Evolutionary conservation across 2,888 invertebrate species (phyloP), one percentile per base, ranked within the genome.

Genomic region (Eupithecia subfuscata): DNA sequence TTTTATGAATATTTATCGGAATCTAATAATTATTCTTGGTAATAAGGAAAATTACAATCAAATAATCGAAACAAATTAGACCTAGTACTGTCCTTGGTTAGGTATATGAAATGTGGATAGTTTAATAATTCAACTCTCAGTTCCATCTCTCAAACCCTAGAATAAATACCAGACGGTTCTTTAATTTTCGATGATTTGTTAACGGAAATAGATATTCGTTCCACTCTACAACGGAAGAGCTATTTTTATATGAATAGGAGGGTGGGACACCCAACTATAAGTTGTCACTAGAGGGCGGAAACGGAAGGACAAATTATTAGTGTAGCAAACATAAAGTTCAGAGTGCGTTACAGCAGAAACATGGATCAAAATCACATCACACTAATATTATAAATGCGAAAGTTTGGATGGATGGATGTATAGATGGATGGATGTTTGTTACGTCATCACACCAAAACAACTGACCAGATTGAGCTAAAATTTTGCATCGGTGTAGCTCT

Each of bases 171-270:
- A 25, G 60, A 60, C 25, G 22, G 30, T 45, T 69, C 45, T 70
- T 48, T 22, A 67, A 71, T 69, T 76, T 71, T 71, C 7, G 68
- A 74, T 67, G 63, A 74, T 69, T 76, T 64, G 60, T 48, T 70
- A 70, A 69, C 74, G 72, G 69, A 74, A 71, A 71, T 74, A 48
- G 40, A 43, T 68, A 16, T 45, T 45, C 12, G 40, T 34, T 34
- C 40, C 40, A 43, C 22, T 64, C 11, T 30, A 16, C 14, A 67
- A 69, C 74, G 72, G 60, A 74, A 71, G 60, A 37, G 52, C 34
- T 76, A 74, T 71, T 76, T 70, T 70, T 37, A 30, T n/a, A n/a
- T 63, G n/a, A 64, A 56, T 45, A 52, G 12, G 52, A 37, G 67
- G 56, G 69, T 25, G 18, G 65, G 70, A 69, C 40, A 69, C 40